Conservation (phyloP, 2,797 vertebrate genomes). For the Tenualosa thibaudeaui region DNA sequence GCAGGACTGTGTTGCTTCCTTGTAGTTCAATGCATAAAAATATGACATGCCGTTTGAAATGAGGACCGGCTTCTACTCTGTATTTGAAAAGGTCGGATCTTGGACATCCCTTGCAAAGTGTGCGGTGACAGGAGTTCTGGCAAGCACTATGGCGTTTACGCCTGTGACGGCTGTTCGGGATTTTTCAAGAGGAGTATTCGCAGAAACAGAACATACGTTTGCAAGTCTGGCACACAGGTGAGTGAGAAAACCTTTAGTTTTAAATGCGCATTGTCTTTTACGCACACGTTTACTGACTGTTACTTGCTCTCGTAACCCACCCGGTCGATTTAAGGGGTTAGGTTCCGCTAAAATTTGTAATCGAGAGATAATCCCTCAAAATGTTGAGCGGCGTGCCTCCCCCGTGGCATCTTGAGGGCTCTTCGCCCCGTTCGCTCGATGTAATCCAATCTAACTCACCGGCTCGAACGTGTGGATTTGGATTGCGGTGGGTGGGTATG, state of each 20-base stretch:
- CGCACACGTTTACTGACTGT: neutral
- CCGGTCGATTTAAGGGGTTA: slow-evolving; percentile 6
- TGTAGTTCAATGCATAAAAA: neutral
- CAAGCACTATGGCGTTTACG: slow-evolving; percentile 97
- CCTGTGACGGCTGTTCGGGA: slow-evolving; percentile 96
- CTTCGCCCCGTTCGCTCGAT: slow-evolving; percentile 66
- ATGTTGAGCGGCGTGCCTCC: slow-evolving; percentile 48
- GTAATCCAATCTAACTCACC: slow-evolving; percentile 81
- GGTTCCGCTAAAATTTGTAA: slow-evolving; percentile 52
- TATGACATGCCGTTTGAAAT: neutral
- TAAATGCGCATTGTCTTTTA: neutral
- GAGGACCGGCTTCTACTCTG: slow-evolving; percentile 36
- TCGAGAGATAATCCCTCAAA: slow-evolving; percentile 53
- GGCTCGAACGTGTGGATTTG: slow-evolving; percentile 68
- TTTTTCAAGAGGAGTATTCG: slow-evolving; percentile 99
- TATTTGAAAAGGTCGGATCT: slow-evolving; percentile 88
- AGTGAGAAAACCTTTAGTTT: slow-evolving; percentile 31
- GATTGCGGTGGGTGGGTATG: slow-evolving; percentile 73
- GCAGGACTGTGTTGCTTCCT: neutral
- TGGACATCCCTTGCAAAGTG: slow-evolving; percentile 98
- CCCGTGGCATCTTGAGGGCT: slow-evolving; percentile 48
- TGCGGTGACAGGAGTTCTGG: slow-evolving; percentile 97
- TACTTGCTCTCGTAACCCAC: neutral
- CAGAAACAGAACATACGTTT: slow-evolving; percentile 95
- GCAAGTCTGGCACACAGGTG: slow-evolving; percentile 99